Evolutionary conservation across 2,888 invertebrate species (phyloP), one percentile per base, ranked within the genome.

Genomic region (Clanis bilineata): DNA sequence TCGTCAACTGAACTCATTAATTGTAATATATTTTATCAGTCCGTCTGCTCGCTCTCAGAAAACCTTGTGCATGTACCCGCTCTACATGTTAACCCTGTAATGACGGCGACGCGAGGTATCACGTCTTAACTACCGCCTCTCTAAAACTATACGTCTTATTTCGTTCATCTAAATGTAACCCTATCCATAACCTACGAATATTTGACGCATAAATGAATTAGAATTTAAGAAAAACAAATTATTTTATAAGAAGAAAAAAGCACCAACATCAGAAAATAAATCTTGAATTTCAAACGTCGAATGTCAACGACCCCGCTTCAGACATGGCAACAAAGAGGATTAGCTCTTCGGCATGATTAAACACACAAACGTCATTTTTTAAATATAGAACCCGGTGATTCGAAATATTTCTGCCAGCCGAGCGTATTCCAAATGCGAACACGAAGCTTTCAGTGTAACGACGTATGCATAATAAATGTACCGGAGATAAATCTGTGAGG

Each of bases 1-100:
- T 63, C 66, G 59, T 57, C 60, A 28, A 51, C 51, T 61, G 64
- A 60, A 68, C 61, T 57, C 69, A 73, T 73, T 70, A 67, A 72
- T 63, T 62, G 39, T 58, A 58, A 47, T 58, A 39, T 58, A 56
- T 41, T 56, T 56, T 51, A 58, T 58, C 58, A 58, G 58, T 58
- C 12, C 39, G 58, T 47, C 58, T 51, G 58, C 25, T 44, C 36
- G 38, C 57, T 58, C 38, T 38, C 39, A 25, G 58, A 58, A 58
- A 39, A 58, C 38, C 47, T 47, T 58, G 47, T 51, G 47, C 58
- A 25, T 25, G 47, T n/a, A n/a, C n/a, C n/a, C n/a, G n/a, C n/a
- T 51, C 58, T 47, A 58, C 23, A 58, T 58, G 58, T 58, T 47
- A 45, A 32, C 51, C 51, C 51, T 51, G 32, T 18, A 18, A n/a